Percentiles rank a stretch among this genome's conserved stretches.
phyloP scores from a whole-genome alignment of 2,113 vertebrate genomes.

The Morone saxatilis region DNA sequence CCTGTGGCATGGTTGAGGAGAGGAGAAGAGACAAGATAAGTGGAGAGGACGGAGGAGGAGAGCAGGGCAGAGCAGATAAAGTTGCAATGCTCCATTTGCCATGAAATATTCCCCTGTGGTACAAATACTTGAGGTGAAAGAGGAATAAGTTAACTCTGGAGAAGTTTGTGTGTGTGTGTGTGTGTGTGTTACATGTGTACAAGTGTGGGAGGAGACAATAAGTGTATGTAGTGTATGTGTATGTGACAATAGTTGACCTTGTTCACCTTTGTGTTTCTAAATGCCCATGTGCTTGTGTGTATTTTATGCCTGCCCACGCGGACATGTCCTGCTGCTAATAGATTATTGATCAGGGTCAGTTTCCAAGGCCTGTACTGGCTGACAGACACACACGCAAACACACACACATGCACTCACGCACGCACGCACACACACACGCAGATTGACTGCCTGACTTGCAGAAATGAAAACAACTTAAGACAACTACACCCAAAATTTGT shows the following conservation, averaged over 20 bases:
- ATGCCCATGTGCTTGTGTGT: not conserved
- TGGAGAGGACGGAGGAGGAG: conserved; percentile 47
- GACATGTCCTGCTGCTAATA: conserved; percentile 50
- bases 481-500: not conserved
- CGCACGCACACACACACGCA: not conserved
- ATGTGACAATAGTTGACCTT: conserved; percentile 14
- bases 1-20: conserved; percentile 39
- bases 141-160: conserved; percentile 57
- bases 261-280: not conserved
- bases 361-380: not conserved
- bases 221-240: not conserved
- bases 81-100: conserved; percentile 66
- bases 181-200: not conserved
- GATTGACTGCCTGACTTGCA: not conserved
- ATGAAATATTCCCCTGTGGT: conserved; percentile 65
- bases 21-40: conserved; percentile 64
- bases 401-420: not conserved
- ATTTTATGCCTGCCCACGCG: conserved; percentile 18
- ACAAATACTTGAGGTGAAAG: conserved; percentile 53
- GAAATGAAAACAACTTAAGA: conserved; percentile 18
- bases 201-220: not conserved
- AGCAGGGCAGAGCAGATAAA: conserved; percentile 62
- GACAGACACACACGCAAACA: conserved; percentile 5
- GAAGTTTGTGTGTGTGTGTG: conserved; percentile 37
- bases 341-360: conserved; percentile 60